Percentiles rank a stretch among this genome's conserved stretches.
Evolutionary conservation across 2,113 vertebrate genomes (phyloP).

Genomic region (Aviceda subcristata): DNA sequence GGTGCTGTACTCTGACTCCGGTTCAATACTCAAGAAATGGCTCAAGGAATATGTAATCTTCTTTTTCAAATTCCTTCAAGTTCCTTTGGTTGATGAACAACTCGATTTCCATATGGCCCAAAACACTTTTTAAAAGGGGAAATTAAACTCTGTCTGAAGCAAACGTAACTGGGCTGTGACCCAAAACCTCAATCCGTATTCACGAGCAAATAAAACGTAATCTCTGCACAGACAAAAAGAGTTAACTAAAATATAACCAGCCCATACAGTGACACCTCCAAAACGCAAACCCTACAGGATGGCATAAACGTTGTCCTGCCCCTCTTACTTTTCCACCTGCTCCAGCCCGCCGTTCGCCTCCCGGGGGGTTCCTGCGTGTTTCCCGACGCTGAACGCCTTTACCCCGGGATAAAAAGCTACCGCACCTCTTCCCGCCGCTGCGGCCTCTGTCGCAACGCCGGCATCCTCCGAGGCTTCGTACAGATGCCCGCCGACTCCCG

Average conservation of each 20-base stretch:
- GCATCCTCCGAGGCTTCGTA: not conserved
- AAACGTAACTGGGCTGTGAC: slow-evolving; percentile 12
- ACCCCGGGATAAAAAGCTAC: not conserved
- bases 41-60: not conserved
- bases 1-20: not conserved
- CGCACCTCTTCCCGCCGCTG: not conserved
- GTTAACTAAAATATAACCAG: not conserved
- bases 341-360: not conserved
- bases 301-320: not conserved
- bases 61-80: not conserved
- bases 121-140: slow-evolving; percentile 28
- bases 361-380: no score
- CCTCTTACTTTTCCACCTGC: not conserved
- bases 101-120: not conserved
- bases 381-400: not conserved
- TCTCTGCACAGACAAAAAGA: not conserved
- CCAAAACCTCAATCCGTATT: slow-evolving; percentile 14
- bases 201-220: slow-evolving; percentile 6
- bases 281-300: not conserved
- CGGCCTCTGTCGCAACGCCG: rapidly evolving
- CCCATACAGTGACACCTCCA: not conserved
- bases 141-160: slow-evolving; percentile 28
- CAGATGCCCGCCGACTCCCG: not conserved
- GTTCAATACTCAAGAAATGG: not conserved
- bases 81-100: not conserved